phyloP scores from a whole-genome alignment of 1,140 invertebrate genomes.

The Trichonephila inaurata region DNA sequence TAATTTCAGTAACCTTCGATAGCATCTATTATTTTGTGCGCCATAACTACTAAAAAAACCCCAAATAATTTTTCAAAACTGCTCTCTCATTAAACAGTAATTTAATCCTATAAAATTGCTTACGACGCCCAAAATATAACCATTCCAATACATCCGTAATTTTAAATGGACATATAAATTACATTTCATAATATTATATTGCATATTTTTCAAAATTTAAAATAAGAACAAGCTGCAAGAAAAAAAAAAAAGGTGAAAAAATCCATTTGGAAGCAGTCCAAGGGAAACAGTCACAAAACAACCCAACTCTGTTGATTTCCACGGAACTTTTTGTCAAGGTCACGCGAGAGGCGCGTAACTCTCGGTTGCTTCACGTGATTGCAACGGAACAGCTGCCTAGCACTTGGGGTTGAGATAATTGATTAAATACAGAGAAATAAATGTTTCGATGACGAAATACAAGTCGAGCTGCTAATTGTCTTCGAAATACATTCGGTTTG shows the following conservation, averaged over 20 bases:
- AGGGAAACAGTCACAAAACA: background rate
- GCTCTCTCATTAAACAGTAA: no score
- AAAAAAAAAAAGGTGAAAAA: constrained; percentile 6
- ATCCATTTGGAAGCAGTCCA: background rate
- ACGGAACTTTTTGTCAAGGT: background rate
- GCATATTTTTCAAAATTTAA: no score
- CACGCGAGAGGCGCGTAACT: background rate
- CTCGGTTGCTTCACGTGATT: constrained; percentile 1
- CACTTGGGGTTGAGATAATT: background rate
- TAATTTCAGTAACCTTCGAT: no score
- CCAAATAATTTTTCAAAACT: no score
- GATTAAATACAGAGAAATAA: background rate
- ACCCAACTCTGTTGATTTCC: background rate
- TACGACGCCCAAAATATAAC: no score
- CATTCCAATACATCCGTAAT: no score
- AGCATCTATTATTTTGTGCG: no score
- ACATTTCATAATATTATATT: no score
- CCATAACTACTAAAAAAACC: no score
- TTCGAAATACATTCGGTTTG: background rate
- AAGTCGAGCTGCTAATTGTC: background rate
- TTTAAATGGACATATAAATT: no score
- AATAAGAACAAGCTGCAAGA: background rate
- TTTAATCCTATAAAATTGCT: no score
- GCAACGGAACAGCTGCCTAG: constrained; percentile 1
- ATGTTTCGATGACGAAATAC: background rate